Base-by-base conservation (phyloP, 2,797 vertebrate species). In the Argyrosomus regius region DNA sequence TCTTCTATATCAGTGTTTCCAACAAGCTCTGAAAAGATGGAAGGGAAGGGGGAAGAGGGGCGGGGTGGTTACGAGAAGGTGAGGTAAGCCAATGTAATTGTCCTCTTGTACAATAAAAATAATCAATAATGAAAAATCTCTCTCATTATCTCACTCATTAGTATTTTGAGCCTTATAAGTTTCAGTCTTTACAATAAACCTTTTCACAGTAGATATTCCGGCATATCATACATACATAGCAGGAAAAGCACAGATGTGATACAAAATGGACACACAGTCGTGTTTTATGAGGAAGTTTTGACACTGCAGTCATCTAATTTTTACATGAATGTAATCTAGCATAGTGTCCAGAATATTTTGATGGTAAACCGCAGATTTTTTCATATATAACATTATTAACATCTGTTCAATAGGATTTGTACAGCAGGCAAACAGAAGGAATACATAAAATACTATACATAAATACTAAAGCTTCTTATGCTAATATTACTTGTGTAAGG, bases 1-100 rank as follows among this genome's bases (percentile, higher is more conserved):
- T 72, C 46, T 9, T 53, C 26, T 11, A 6, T 46, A n/a, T 54
- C 6, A 68, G 7, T 76, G 52, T 74, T 74, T 81, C 26, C 58
- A 4, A 53, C 24, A 13, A 12, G 61, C 22, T n/a, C 22, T 53
- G 31, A 22, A 10, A 13, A 41, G n/a, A 26, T 13, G 61, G 22
- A 58, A 24, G n/a, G 20, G 31, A 31, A 31, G 7, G 35, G 8
- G 8, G 8, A 39, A 9, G 35, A 22, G 24, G 22, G 16, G 4
- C 5, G 1, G 2, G 2, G 14, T 17, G 17, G 16, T 35, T 69
- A 63, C 18, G 58, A 39, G 31, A 26, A 64, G 18, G 49, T 50
- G 53, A 77, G 41, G 41, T 17, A 59, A 64, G 48, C 11, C 0
- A 18, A n/a, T 46, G 58, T 50, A 28, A 65, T 6, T 31, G 45